Conservation (phyloP, 2,888 invertebrate species). For the Gerris lacustris region DNA sequence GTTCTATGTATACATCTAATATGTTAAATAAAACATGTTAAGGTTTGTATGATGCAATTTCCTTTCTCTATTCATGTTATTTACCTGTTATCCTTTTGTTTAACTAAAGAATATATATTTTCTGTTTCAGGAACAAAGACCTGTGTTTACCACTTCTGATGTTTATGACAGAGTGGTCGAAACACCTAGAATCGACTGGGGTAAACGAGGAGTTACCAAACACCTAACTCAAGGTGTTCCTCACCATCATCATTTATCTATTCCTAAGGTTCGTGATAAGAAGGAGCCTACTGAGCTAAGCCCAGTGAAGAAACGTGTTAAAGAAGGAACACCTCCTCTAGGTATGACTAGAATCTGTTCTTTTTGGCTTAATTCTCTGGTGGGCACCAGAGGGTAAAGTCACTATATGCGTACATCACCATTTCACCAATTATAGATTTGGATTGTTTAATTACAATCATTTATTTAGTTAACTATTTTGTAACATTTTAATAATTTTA, state of each 20-base stretch:
- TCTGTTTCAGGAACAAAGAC: slow-evolving; percentile 45
- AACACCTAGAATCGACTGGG: slow-evolving; percentile 30
- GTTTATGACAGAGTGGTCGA: slow-evolving; percentile 32
- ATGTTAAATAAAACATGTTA: slow-evolving; percentile 21
- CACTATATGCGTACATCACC: too few species aligned
- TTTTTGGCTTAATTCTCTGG: too few species aligned
- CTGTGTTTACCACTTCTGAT: slow-evolving; percentile 34
- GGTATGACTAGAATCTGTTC: neutral
- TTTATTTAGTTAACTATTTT: too few species aligned
- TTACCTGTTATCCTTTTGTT: too few species aligned
- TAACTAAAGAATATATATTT: slow-evolving; percentile 20
- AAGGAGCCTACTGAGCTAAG: slow-evolving; percentile 84
- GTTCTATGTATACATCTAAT: too few species aligned
- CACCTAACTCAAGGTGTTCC: slow-evolving; percentile 42
- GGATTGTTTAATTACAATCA: too few species aligned
- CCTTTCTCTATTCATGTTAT: neutral
- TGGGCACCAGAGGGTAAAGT: too few species aligned
- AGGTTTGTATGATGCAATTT: slow-evolving; percentile 18
- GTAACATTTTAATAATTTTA: too few species aligned
- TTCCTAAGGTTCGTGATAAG: slow-evolving; percentile 31
- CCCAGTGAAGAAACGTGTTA: slow-evolving; percentile 92
- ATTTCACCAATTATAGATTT: too few species aligned
- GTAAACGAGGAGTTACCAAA: slow-evolving; percentile 30
- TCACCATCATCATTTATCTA: slow-evolving; percentile 41
- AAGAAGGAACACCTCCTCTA: slow-evolving; percentile 79